These are phyloP conservation scores for Mus spicilegus DNA, from an alignment of 2,113 vertebrate species.

Conservation along the genomic window DNA sequence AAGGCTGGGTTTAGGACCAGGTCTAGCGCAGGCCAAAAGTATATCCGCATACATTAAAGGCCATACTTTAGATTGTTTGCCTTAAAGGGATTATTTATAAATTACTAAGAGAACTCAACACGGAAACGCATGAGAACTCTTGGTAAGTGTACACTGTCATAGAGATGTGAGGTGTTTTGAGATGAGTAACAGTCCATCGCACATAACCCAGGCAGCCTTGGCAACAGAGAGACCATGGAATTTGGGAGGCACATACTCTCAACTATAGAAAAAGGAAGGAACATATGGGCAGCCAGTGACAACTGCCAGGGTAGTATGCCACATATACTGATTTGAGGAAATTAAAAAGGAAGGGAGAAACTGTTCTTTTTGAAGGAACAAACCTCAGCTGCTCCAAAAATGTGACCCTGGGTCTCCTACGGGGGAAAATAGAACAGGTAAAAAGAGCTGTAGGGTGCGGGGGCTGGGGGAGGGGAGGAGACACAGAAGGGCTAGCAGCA, in stretches of 20 bases:
- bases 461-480: not conserved
- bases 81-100: not conserved
- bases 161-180: not conserved
- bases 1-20: not conserved
- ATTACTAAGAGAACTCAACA: not conserved
- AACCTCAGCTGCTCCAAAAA: not conserved
- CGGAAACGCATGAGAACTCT: not conserved
- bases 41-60: slow-evolving; percentile 6
- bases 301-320: not conserved
- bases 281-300: not conserved
- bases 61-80: not conserved
- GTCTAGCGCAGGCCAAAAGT: not conserved
- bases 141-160: not conserved
- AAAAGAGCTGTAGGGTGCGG: not conserved
- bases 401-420: not conserved
- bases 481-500: not conserved
- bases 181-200: not conserved
- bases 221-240: not conserved
- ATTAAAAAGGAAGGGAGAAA: not conserved
- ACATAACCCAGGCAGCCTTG: slow-evolving; percentile 39
- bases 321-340: not conserved
- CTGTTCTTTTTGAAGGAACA: not conserved
- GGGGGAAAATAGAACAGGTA: no score
- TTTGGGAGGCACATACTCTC: not conserved
- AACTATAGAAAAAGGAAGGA: not conserved